Evolutionary conservation across 2,113 vertebrate genomes (phyloP).

Genomic region (Zosterops lateralis): DNA sequence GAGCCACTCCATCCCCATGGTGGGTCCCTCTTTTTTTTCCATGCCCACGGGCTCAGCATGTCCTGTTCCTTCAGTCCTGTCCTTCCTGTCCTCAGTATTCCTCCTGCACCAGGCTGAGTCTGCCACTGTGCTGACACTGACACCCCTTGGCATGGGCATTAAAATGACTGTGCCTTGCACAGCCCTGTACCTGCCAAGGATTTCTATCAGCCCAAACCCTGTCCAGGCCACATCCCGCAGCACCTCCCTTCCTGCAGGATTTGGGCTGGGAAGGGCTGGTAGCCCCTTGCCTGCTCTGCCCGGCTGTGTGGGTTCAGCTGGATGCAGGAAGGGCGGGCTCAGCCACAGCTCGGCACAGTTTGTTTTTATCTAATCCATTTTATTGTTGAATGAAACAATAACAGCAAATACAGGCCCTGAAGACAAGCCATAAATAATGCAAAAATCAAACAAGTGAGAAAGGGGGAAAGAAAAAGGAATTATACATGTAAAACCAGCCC

Average conservation of each 20-base stretch:
- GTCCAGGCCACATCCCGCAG: fast-evolving
- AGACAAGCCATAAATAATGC: slow-evolving; percentile 70
- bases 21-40: not conserved
- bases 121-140: not conserved
- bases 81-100: no score
- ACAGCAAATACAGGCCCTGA: slow-evolving; percentile 55
- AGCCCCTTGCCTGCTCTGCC: fast-evolving
- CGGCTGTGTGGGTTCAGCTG: fast-evolving
- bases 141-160: not conserved
- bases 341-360: not conserved
- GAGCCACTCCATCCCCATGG: fast-evolving
- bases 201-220: not conserved
- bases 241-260: not conserved
- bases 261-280: not conserved
- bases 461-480: slow-evolving; percentile 7
- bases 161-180: fast-evolving
- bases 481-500: slow-evolving; percentile 1
- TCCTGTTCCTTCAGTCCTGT: not conserved
- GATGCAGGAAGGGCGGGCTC: not conserved
- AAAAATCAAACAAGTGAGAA: slow-evolving; percentile 56
- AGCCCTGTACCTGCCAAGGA: not conserved
- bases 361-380: slow-evolving; percentile 63
- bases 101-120: not conserved
- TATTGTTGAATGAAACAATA: slow-evolving; percentile 67
- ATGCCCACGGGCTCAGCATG: fast-evolving